These are phyloP conservation scores for Apodemia duryi DNA, from an alignment of 2,888 invertebrate genomes.

Conservation along the genomic window DNA sequence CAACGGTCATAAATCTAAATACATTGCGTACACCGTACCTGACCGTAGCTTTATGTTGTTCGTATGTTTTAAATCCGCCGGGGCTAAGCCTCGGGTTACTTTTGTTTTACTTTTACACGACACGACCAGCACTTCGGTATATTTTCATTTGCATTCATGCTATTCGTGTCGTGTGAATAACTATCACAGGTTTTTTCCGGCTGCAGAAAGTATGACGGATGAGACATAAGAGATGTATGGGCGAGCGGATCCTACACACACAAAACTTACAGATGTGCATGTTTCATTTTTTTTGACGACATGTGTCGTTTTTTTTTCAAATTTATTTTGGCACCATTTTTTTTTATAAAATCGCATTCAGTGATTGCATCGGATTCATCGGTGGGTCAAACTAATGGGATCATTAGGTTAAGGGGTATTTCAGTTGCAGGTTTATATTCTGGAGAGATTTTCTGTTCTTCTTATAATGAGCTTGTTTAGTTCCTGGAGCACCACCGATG, in stretches of 20 bases:
- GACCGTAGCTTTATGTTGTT: conserved; percentile 77
- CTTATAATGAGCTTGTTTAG: conserved; percentile 79
- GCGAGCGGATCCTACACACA: conserved; percentile 68
- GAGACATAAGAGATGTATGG: conserved; percentile 63
- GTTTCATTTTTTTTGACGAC: conserved; percentile 52
- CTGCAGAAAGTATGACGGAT: conserved; percentile 64
- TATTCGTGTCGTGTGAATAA: conserved; percentile 54
- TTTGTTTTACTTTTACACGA: conserved; percentile 45
- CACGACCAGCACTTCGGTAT: conserved; percentile 42
- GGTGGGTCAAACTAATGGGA: conserved; percentile 31
- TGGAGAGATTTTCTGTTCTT: conserved; percentile 29
- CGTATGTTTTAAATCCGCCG: conserved; percentile 58
- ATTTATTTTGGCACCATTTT: conserved; percentile 37
- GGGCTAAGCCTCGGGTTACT: conserved; percentile 49
- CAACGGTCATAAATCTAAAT: conserved; percentile 18
- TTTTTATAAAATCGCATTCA: conserved; percentile 70
- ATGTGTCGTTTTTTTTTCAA: conserved; percentile 43
- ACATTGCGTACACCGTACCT: conserved; percentile 56
- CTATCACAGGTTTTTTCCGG: conserved; percentile 55
- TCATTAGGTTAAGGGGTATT: conserved; percentile 36
- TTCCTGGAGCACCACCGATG: conserved; percentile 97
- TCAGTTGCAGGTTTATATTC: conserved; percentile 50
- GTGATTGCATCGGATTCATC: conserved; percentile 68
- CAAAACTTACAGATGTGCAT: conserved; percentile 55
- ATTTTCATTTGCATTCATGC: conserved; percentile 28